phyloP scores from a whole-genome alignment of 2,888 invertebrate genomes.

The Buathra laborator region DNA sequence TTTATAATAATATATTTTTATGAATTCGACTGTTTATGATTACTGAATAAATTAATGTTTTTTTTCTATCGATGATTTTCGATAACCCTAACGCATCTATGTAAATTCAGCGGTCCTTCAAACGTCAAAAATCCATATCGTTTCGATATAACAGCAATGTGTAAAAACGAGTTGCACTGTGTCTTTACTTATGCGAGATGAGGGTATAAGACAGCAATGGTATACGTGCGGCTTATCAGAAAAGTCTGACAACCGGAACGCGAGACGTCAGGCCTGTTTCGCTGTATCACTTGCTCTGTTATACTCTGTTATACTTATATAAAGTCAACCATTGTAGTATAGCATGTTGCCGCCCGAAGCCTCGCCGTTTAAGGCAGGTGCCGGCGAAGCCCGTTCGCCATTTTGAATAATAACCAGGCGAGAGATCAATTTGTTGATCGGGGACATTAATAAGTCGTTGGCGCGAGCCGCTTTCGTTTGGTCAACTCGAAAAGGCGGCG shows the following conservation, averaged over 20 bases:
- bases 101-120: not conserved
- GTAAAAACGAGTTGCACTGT: too few species aligned
- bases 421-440: conserved; percentile 57
- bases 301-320: not conserved
- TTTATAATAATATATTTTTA: too few species aligned
- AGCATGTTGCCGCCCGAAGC: not conserved
- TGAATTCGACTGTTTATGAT: too few species aligned
- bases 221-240: conserved; percentile 1
- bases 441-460: conserved; percentile 52
- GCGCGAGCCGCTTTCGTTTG: conserved; percentile 50
- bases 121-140: not conserved
- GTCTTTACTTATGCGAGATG: too few species aligned
- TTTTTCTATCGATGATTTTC: too few species aligned
- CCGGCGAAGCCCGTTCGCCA: conserved; percentile 17
- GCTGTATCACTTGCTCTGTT: not conserved
- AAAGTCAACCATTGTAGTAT: not conserved
- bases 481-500: conserved; percentile 30
- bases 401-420: conserved; percentile 53
- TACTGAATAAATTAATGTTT: too few species aligned
- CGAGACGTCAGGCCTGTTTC: not conserved
- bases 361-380: conserved; percentile 41
- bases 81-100: too few species aligned
- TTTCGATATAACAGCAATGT: not conserved
- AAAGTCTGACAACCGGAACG: not conserved
- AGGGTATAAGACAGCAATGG: too few species aligned